A percentile compares a stretch with the other conserved stretches of the same genome.
These are phyloP conservation scores for Dugesia japonica DNA, from an alignment of 2,888 invertebrate species.

Conservation along the genomic window DNA sequence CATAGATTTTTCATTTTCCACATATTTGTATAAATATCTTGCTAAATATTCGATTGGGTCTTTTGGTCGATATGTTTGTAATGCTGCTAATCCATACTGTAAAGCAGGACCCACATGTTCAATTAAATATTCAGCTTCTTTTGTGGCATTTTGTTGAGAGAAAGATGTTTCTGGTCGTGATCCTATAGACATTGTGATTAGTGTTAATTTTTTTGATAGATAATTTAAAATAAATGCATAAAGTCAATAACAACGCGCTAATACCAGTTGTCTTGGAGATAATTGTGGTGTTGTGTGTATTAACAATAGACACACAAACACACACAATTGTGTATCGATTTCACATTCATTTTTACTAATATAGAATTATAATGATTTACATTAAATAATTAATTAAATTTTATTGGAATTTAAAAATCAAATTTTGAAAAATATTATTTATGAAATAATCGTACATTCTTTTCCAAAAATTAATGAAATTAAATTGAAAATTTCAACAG, in stretches of 20 bases:
- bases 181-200: neutral
- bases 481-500: no score
- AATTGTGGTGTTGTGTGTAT: no score
- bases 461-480: no score
- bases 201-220: neutral
- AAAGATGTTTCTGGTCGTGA: neutral
- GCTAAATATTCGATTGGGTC: slow-evolving; percentile 33
- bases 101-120: slow-evolving; percentile 30
- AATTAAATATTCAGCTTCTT: slow-evolving; percentile 33
- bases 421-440: no score
- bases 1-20: neutral
- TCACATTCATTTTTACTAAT: no score
- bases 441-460: no score
- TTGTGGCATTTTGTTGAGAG: slow-evolving; percentile 23
- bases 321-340: neutral
- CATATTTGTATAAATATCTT: slow-evolving; percentile 31
- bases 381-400: no score
- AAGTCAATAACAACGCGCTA: neutral
- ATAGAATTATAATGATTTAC: no score
- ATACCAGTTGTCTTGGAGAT: no score
- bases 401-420: no score
- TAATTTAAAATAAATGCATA: neutral
- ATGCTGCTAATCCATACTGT: slow-evolving; percentile 23
- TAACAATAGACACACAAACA: neutral
- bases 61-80: slow-evolving; percentile 21